Base-by-base conservation (phyloP, 1,140 invertebrate genomes). In the Lepidurus apus region DNA sequence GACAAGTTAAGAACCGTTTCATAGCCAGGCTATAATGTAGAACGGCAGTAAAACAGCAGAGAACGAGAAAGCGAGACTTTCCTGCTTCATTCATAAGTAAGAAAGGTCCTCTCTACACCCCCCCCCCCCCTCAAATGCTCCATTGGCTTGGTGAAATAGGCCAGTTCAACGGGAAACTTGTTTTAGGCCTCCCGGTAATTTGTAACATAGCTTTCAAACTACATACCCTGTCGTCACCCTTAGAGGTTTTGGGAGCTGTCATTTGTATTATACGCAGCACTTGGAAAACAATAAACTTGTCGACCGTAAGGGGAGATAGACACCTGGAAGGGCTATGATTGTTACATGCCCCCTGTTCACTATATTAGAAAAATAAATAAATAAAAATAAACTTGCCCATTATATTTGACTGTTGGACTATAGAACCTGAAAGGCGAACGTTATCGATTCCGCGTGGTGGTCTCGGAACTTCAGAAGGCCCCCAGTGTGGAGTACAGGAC, bases 401-500 rank as follows among this genome's bases (percentile, higher is more conserved):
- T 81, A 42, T 80, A 79, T 74, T 74, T 81, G 53, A 75, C 78
- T 81, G 80, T 76, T 43, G 44, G 77, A 47, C 85, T 86, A 3
- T 85, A 95, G 94, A 90, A 90, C 83, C 87, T 92, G 79, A 94
- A 93, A 85, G 88, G 89, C 79, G 92, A 93, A 84, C 88, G 95
- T 44, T 97, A 97, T 87, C 90, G 95, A 77, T 91, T 97, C 82
- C 91, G 89, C 82, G 88, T 97, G 81, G 90, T 98, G 74, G 91
- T 98, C 74, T 89, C 92, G 78, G 96, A 98, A 86, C 86, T 98
- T 81, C 91, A 92, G 83, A 89, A 90, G 82, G 91, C 94, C 5
- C 89, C 90, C 42, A 89, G 90, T 43, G 87, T 92, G 43, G 94
- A 96, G 83, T 98, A 97, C 87, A 93, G 93, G 87, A 95, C 93